Percentiles rank a stretch among this genome's conserved stretches.
phyloP scores from a whole-genome alignment of 2,888 invertebrate species.

The Liodrosophila aerea region DNA sequence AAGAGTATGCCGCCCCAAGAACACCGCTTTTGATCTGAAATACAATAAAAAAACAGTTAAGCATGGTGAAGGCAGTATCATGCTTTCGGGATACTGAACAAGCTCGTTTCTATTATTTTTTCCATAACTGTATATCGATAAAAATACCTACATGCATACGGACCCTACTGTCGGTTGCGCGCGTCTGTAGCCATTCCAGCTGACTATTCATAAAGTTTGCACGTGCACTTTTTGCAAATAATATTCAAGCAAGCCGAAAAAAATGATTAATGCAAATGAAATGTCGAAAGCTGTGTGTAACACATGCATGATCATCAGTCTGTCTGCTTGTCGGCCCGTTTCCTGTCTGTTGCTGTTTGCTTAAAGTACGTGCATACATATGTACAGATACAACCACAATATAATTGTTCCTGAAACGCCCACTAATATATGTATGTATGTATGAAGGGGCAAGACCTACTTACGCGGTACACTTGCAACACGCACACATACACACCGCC shows the following conservation, averaged over 20 bases:
- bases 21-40: too few species aligned
- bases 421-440: slow-evolving; percentile 8
- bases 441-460: slow-evolving; percentile 40
- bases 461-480: slow-evolving; percentile 42
- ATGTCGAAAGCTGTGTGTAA: slow-evolving; percentile 48
- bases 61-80: too few species aligned
- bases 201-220: slow-evolving; percentile 5
- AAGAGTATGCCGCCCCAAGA: too few species aligned
- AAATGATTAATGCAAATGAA: slow-evolving; percentile 41
- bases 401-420: slow-evolving; percentile 40
- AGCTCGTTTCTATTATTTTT: too few species aligned
- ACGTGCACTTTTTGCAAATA: slow-evolving; percentile 21
- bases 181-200: too few species aligned
- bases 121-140: too few species aligned
- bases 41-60: too few species aligned
- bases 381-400: not conserved
- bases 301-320: not conserved
- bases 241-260: slow-evolving; percentile 20
- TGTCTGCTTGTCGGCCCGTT: not conserved
- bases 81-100: too few species aligned
- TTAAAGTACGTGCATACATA: not conserved
- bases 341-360: not conserved
- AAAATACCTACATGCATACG: too few species aligned
- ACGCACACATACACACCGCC: slow-evolving; percentile 26
- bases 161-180: too few species aligned